A percentile compares a stretch with the other conserved stretches of the same genome.
Conservation (phyloP, 2,888 invertebrate genomes). For the Troides helena region DNA sequence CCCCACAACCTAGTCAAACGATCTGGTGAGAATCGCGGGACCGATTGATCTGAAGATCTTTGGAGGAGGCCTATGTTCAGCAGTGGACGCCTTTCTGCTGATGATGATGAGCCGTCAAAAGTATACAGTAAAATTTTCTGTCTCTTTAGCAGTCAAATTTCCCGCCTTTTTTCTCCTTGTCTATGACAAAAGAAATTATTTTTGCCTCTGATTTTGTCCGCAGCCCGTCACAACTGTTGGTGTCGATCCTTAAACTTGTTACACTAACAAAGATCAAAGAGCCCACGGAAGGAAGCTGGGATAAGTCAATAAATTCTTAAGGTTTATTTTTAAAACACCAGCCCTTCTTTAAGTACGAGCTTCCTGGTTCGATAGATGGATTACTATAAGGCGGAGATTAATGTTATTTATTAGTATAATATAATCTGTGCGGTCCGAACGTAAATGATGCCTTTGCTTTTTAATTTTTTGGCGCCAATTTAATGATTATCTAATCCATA, state of each 20-base stretch:
- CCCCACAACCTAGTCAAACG: too few relatives aligned
- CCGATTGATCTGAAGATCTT: too few relatives aligned
- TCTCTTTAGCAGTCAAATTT: slow-evolving; percentile 6
- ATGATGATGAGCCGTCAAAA: too few relatives aligned
- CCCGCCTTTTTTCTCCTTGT: slow-evolving; percentile 5
- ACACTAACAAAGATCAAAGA: slow-evolving; percentile 39
- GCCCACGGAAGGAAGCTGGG: slow-evolving; percentile 38
- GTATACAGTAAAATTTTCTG: neutral
- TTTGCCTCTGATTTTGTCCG: slow-evolving; percentile 19
- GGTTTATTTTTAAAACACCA: slow-evolving; percentile 41
- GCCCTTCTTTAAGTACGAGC: slow-evolving; percentile 37
- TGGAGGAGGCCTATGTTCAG: too few relatives aligned
- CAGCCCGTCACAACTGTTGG: slow-evolving; percentile 23
- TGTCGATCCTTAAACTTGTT: slow-evolving; percentile 27
- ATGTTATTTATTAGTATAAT: slow-evolving; percentile 17
- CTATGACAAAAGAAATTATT: slow-evolving; percentile 13
- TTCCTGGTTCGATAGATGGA: slow-evolving; percentile 37
- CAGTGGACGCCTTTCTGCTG: too few relatives aligned
- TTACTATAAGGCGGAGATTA: slow-evolving; percentile 17
- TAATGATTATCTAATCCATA: too few relatives aligned
- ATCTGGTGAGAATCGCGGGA: too few relatives aligned
- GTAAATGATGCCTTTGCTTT: neutral
- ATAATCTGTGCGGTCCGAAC: slow-evolving; percentile 12
- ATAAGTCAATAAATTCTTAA: slow-evolving; percentile 40
- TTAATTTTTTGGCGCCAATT: too few relatives aligned